Percentiles rank a stretch among this genome's conserved stretches.
phyloP scores from a whole-genome alignment of 2,113 vertebrate genomes.

The Motacilla tschutschensis region DNA sequence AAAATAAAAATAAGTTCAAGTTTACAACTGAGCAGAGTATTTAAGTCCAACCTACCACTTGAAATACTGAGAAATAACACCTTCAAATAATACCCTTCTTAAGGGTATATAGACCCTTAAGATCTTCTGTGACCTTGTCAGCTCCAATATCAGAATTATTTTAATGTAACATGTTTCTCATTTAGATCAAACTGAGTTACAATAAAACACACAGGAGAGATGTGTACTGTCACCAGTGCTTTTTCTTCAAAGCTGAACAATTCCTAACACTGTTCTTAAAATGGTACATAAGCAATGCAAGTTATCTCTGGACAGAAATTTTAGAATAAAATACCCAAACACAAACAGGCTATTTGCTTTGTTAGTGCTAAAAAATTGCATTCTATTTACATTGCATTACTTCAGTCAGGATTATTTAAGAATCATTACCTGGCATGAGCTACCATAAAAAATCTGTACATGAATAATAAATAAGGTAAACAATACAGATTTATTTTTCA shows the following conservation, averaged over 20 bases:
- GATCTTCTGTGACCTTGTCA: neutral
- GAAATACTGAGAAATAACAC: neutral
- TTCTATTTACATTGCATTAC: neutral
- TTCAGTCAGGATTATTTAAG: neutral
- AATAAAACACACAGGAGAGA: neutral
- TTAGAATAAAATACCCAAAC: neutral
- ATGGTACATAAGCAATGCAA: neutral
- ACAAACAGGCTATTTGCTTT: neutral
- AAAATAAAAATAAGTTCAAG: neutral
- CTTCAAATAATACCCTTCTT: neutral
- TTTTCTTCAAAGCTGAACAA: neutral
- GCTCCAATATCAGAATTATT: neutral
- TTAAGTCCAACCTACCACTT: neutral
- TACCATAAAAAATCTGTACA: neutral
- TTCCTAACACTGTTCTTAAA: neutral
- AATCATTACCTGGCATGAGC: neutral
- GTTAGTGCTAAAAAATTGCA: neutral
- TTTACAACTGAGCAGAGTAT: neutral
- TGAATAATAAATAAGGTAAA: slow-evolving; percentile 21
- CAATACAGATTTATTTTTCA: slow-evolving; percentile 14
- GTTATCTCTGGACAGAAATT: neutral
- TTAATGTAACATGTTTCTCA: neutral
- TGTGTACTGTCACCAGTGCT: neutral
- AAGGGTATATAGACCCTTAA: neutral
- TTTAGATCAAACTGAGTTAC: neutral